A percentile compares a stretch with the other conserved stretches of the same genome.
phyloP scores from a whole-genome alignment of 2,888 invertebrate species.

The Sepiola atlantica region DNA sequence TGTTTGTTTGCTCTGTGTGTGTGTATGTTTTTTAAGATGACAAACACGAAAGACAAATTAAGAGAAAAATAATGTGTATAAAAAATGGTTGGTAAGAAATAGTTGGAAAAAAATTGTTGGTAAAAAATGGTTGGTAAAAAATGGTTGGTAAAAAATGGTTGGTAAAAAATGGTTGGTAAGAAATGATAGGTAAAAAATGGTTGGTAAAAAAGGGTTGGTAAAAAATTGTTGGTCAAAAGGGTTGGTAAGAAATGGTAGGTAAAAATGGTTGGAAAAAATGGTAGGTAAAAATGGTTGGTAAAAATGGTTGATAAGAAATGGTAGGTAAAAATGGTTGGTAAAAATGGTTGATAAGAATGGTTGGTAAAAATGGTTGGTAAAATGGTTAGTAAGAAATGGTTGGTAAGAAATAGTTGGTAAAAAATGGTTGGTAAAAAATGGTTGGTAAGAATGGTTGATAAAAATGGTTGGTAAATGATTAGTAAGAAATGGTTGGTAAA shows the following conservation, averaged over 20 bases:
- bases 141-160: neutral
- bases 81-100: neutral
- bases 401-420: neutral
- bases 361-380: neutral
- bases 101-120: too few species aligned
- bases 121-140: neutral
- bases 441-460: neutral
- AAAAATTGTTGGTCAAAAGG: too few species aligned
- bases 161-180: too few species aligned
- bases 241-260: neutral
- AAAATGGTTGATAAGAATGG: too few species aligned
- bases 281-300: neutral
- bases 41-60: neutral
- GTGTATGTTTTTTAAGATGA: neutral
- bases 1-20: too few species aligned
- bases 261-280: too few species aligned
- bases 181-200: neutral
- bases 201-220: too few species aligned
- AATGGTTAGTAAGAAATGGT: neutral
- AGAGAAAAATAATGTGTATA: neutral
- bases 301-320: neutral
- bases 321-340: too few species aligned
- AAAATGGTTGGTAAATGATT: too few species aligned
- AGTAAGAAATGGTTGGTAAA: neutral
- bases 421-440: too few species aligned